phyloP scores from a whole-genome alignment of 2,888 invertebrate genomes.

The Nycteola revayana region DNA sequence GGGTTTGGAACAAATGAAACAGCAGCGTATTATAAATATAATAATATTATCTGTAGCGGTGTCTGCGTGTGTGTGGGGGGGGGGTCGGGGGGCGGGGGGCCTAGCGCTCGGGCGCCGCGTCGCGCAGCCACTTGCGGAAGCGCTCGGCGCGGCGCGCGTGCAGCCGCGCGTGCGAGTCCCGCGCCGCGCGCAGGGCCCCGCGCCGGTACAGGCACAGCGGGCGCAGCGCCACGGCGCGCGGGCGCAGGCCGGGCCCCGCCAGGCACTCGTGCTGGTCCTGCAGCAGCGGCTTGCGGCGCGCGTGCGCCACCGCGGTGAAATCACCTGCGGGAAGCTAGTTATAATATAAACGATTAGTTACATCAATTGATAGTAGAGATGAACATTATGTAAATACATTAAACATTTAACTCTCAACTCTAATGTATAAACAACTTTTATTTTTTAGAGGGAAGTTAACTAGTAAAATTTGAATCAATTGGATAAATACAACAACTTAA shows the following conservation, averaged over 20 bases:
- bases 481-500: no score
- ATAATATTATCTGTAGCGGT: conserved; percentile 59
- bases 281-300: conserved; percentile 54
- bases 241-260: conserved; percentile 25
- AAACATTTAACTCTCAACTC: no score
- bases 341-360: no score
- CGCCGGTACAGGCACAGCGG: conserved; percentile 62
- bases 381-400: no score
- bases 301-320: conserved; percentile 28
- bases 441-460: no score
- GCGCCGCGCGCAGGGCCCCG: conserved; percentile 54
- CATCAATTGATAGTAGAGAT: no score
- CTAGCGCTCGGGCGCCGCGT: conserved; percentile 12
- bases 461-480: no score
- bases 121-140: conserved; percentile 24
- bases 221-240: conserved; percentile 54
- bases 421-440: no score
- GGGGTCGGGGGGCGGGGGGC: conserved; percentile 8
- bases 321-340: no score
- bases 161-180: conserved; percentile 51
- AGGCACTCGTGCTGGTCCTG: conserved; percentile 51
- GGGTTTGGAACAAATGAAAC: conserved; percentile 7
- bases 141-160: conserved; percentile 22
- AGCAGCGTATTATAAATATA: conserved; percentile 62
- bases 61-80: conserved; percentile 1